Evolutionary conservation across 2,888 invertebrate genomes (phyloP).

Genomic region (Eristalis arbustorum): DNA sequence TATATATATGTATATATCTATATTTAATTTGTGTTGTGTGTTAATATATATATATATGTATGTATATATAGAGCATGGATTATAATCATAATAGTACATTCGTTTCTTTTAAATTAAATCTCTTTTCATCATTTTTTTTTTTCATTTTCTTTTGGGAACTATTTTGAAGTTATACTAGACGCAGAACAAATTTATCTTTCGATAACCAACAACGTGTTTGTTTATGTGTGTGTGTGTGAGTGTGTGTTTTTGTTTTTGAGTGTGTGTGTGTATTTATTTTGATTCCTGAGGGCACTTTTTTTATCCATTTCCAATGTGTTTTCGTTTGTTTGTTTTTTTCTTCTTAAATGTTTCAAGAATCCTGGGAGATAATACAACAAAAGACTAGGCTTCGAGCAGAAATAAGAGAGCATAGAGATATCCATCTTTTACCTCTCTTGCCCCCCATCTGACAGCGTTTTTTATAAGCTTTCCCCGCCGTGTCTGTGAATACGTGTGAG

Average conservation of each 20-base stretch:
- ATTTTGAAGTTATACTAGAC: slow-evolving; percentile 31
- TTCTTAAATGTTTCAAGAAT: not conserved
- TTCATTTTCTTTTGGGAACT: slow-evolving; percentile 42
- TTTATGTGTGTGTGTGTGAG: not conserved
- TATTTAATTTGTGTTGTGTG: slow-evolving; percentile 60
- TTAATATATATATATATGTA: slow-evolving; percentile 42
- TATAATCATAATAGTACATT: slow-evolving; percentile 63
- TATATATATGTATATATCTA: slow-evolving; percentile 53
- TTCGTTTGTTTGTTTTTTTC: not conserved
- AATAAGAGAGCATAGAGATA: too few species aligned
- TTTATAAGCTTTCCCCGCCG: too few species aligned
- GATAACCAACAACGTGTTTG: slow-evolving; percentile 46
- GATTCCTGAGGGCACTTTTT: slow-evolving; percentile 50
- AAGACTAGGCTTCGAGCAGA: too few species aligned
- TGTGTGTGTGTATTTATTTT: not conserved
- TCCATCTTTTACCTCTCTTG: too few species aligned
- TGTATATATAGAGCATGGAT: slow-evolving; percentile 27
- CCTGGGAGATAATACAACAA: not conserved
- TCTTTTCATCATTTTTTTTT: slow-evolving; percentile 13
- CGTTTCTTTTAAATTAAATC: slow-evolving; percentile 48
- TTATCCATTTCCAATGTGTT: slow-evolving; percentile 32
- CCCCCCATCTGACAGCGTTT: too few species aligned
- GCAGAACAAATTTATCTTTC: slow-evolving; percentile 49
- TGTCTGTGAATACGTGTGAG: too few species aligned
- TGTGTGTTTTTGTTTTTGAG: too few species aligned